These are phyloP conservation scores for Tamandua tetradactyla DNA, from an alignment of 2,797 vertebrate species.

Conservation along the genomic window DNA sequence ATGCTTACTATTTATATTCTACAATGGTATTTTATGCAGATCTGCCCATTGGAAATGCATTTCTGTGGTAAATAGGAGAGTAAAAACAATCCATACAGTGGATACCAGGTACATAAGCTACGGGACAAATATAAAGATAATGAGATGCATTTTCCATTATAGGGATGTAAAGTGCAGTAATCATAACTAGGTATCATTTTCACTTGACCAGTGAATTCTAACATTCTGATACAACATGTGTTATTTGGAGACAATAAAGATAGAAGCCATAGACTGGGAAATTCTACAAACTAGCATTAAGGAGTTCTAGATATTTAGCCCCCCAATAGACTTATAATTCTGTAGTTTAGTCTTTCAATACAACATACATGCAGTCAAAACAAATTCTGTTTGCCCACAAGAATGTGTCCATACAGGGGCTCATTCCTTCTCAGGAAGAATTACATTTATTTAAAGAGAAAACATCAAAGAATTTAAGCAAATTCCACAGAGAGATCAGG, in stretches of 20 bases:
- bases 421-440: slow-evolving; percentile 40
- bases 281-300: background rate
- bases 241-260: slow-evolving; percentile 2
- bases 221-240: background rate
- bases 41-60: background rate
- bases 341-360: slow-evolving; percentile 23
- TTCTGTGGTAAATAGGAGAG: background rate
- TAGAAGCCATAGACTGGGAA: background rate
- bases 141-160: background rate
- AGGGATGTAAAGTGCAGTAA: background rate
- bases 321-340: background rate
- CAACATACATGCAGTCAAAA: background rate
- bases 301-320: background rate
- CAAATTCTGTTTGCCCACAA: background rate
- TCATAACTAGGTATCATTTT: background rate
- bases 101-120: background rate
- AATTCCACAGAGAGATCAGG: background rate
- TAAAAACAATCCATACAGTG: background rate
- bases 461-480: background rate
- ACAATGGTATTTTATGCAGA: background rate
- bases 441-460: background rate
- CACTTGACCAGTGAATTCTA: slow-evolving; percentile 33
- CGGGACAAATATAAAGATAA: background rate
- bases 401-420: background rate
- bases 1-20: background rate